Base-by-base conservation (phyloP, 1,140 invertebrate genomes). In the Neodiprion virginianus region DNA sequence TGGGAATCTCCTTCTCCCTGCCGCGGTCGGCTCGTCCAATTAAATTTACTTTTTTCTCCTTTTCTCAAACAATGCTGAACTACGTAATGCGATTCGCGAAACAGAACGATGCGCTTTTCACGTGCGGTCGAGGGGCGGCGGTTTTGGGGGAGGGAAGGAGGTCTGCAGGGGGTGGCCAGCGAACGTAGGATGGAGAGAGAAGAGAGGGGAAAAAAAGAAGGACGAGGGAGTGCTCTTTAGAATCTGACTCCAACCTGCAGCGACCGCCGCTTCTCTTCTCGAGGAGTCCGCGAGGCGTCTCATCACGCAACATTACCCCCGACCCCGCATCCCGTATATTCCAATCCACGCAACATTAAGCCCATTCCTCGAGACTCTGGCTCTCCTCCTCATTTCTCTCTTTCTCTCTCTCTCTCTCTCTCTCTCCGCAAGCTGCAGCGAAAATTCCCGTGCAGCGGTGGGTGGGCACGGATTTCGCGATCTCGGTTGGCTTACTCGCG, bases 231-330 rank as follows among this genome's bases (percentile, higher is more conserved):
- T 84, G 81, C 83, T 82, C 79, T 83, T 79, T 79, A 81, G 80
- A 85, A 86, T 85, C 85, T 81, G 83, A 86, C 80, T 81, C 82
- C 77, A 82, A 77, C 76, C 77, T 40, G 28, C 28, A 78, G 78
- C 76, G 75, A 75, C 48, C 48, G 48, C 70, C 70, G 77, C 80
- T 78, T 75, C 79, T 81, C 82, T 84, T 77, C 80, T 86, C 82
- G 80, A 87, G 85, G 86, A 87, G 81, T 86, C 84, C 79, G 79
- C 83, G 84, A 88, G 84, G 83, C 87, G 86, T 88, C 85, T 86
- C 86, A 87, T 87, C 85, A 86, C 85, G 86, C 85, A 87, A 87
- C 87, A 88, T 88, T 88, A 87, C 86, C 81, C 83, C 79, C 79
- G 67, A 74, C 80, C 74, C 67, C 11, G 40, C 14, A 75, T 79